Conservation (phyloP, 1,140 invertebrate genomes). For the Potamilus streckersoni region DNA sequence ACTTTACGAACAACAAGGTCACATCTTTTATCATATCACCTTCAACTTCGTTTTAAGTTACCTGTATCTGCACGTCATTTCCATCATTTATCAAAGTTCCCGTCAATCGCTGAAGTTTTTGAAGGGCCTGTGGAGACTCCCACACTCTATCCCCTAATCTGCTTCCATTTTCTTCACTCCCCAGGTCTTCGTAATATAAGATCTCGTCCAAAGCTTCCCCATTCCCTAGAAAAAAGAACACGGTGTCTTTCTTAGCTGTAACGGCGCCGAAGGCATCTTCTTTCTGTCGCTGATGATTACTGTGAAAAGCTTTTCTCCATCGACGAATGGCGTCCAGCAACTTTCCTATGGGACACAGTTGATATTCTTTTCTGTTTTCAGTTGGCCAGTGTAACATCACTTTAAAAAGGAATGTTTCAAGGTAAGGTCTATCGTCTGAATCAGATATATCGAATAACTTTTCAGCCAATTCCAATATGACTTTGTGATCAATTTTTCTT, state of each 20-base stretch:
- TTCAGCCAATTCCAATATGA: slow-evolving; percentile 22
- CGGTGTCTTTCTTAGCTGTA: slow-evolving; percentile 23
- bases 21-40: no score
- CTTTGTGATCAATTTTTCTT: background rate
- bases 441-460: slow-evolving; percentile 9
- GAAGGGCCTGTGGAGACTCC: slow-evolving; percentile 8
- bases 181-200: slow-evolving; percentile 27
- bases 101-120: slow-evolving; percentile 20
- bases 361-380: slow-evolving; percentile 6
- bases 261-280: slow-evolving; percentile 3
- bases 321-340: slow-evolving; percentile 18
- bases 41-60: no score
- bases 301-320: slow-evolving; percentile 26
- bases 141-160: slow-evolving; percentile 25
- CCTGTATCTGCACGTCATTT: slow-evolving; percentile 12
- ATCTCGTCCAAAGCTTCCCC: slow-evolving; percentile 11
- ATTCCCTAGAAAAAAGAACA: slow-evolving; percentile 38
- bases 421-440: slow-evolving; percentile 13
- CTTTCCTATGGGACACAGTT: slow-evolving; percentile 9
- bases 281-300: slow-evolving; percentile 16
- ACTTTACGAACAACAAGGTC: no score
- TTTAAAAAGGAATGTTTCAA: slow-evolving; percentile 38
- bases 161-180: slow-evolving; percentile 5
- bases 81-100: slow-evolving; percentile 37
- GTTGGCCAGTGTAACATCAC: slow-evolving; percentile 45